A percentile compares a stretch with the other conserved stretches of the same genome.
Evolutionary conservation across 2,113 vertebrate genomes (phyloP).

Genomic region (Sylvicapra grimmia): DNA sequence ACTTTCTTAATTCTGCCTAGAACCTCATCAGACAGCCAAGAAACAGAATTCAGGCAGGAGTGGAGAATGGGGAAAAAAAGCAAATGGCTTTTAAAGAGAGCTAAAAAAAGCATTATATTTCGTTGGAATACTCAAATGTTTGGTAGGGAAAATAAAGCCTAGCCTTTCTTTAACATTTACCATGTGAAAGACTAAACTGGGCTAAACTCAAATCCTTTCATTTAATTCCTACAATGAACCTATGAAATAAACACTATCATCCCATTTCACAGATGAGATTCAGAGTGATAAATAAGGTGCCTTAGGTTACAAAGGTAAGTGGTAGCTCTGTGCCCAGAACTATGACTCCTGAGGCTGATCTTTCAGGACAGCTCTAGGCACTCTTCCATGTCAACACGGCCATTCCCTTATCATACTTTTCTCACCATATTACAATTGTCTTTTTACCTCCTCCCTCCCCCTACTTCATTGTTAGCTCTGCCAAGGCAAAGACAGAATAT

Average conservation of each 20-base stretch:
- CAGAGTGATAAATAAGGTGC: background rate
- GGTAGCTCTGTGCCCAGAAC: background rate
- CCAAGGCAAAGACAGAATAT: background rate
- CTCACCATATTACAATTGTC: background rate
- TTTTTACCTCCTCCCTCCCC: background rate
- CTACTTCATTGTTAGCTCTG: background rate
- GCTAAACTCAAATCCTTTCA: background rate
- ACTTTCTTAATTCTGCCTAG: constrained; percentile 2
- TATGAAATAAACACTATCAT: background rate
- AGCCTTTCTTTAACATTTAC: background rate
- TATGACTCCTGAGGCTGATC: background rate
- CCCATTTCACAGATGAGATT: background rate
- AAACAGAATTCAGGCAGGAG: background rate
- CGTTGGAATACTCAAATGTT: background rate
- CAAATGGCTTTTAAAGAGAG: background rate
- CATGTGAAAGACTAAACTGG: background rate
- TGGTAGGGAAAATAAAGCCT: background rate
- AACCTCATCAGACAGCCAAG: background rate
- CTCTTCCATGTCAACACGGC: background rate
- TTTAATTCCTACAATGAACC: background rate
- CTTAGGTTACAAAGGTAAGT: background rate
- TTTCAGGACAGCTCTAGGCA: background rate
- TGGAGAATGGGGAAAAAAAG: background rate
- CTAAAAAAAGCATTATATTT: background rate
- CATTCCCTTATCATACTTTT: background rate